phyloP scores from a whole-genome alignment of 2,113 vertebrate genomes.

The Anthoscopus minutus region DNA sequence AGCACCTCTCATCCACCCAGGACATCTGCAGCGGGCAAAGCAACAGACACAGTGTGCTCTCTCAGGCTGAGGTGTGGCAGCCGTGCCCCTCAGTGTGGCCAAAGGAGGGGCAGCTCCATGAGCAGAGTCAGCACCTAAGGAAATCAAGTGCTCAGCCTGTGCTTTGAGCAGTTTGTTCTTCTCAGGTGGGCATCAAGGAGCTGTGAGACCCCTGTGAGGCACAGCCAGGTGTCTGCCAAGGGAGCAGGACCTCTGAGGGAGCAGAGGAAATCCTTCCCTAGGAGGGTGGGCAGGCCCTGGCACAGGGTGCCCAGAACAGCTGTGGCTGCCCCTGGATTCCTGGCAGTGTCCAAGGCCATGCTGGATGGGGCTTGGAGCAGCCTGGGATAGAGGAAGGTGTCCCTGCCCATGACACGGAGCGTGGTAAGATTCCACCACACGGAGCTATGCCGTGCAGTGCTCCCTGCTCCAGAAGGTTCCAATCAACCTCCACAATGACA shows the following conservation, averaged over 20 bases:
- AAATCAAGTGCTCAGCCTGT: background rate
- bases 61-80: background rate
- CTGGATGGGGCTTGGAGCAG: rapidly evolving
- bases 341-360: background rate
- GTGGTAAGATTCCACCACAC: background rate
- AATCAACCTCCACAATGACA: background rate
- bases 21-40: background rate
- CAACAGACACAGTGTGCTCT: background rate
- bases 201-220: rapidly evolving
- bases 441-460: background rate
- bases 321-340: background rate
- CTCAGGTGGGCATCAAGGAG: background rate
- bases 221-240: background rate
- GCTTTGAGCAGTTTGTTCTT: background rate
- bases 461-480: background rate
- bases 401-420: background rate
- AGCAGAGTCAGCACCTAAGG: background rate
- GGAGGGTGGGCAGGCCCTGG: background rate
- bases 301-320: background rate
- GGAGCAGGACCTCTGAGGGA: background rate
- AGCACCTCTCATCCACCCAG: background rate
- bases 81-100: background rate
- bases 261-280: background rate
- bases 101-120: background rate
- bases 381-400: background rate